phyloP scores from a whole-genome alignment of 2,113 vertebrate genomes.

The Platanista minor region DNA sequence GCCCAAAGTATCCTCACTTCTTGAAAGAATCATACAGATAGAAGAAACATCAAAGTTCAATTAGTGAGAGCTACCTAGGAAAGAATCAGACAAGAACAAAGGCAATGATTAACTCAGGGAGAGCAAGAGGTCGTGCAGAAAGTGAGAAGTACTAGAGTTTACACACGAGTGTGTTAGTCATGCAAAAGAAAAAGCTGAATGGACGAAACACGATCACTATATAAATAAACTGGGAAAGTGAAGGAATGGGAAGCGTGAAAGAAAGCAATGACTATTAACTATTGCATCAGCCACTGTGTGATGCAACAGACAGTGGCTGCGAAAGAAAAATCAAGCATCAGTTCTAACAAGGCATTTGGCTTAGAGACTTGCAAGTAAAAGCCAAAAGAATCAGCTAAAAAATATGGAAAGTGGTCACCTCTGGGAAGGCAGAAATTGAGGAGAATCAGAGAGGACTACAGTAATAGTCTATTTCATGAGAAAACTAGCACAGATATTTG shows the following conservation, averaged over 20 bases:
- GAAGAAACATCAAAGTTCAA: not conserved
- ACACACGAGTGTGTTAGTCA: not conserved
- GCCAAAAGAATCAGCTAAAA: not conserved
- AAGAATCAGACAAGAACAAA: not conserved
- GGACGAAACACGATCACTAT: not conserved
- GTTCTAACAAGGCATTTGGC: not conserved
- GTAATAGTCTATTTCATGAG: not conserved
- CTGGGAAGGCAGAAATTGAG: not conserved
- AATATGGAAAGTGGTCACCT: not conserved
- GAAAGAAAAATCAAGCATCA: not conserved
- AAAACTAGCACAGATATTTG: not conserved
- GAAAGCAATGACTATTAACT: not conserved
- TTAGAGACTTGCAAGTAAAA: not conserved
- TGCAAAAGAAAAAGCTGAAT: not conserved
- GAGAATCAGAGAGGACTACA: not conserved
- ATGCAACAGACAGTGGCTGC: not conserved
- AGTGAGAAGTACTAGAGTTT: not conserved
- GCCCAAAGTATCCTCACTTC: not conserved
- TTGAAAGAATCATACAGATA: not conserved
- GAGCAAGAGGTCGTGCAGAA: not conserved
- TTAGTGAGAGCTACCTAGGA: not conserved
- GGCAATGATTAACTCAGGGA: not conserved
- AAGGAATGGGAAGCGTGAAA: not conserved
- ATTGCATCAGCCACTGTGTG: not conserved
- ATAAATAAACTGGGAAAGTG: not conserved